Evolutionary conservation across 2,797 vertebrate species (phyloP), one percentile per base, ranked within the genome.

Genomic region (Coendou prehensilis): DNA sequence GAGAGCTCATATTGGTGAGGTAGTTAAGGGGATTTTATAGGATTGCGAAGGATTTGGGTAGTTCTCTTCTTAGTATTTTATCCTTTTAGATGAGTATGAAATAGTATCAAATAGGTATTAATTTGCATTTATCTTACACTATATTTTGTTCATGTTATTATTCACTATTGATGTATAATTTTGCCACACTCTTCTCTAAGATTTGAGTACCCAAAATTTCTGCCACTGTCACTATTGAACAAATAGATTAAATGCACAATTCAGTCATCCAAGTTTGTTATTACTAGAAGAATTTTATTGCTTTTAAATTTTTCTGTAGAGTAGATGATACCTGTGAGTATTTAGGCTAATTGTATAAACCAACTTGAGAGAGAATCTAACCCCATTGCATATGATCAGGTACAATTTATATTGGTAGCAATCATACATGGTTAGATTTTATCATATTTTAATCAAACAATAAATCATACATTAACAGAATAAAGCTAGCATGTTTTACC

Each of bases 181-280:
- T 84, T 64, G 22, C 3, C 0, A 81, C 0, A 0, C 3, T 76
- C 18, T 71, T 59, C 9, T 78, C 17, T 73, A 56, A 54, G 57
- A 88, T 87, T 15, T 14, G 91, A 13, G 8, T 86, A 47, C 6
- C 8, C 9, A 81, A 64, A 64, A 87, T 76, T 61, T 0, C 6
- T 8, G 63, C 6, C 17, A 78, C 5, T 9, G 1, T 50, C 6
- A 57, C 15, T 22, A 91, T 33, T 83, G 89, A 97, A 63, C 6
- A 94, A 41, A 17, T 9, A 61, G 7, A 97, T 84, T 96, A 95
- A 94, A 75, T 93, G 2, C 50, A 78, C 1, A 83, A 90, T 90
- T 82, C 23, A 87, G 1, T 0, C 0, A 83, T 87, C 69, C 28
- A 80, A 92, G 95, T 87, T 11, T 63, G 11, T 91, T 4, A 22